Conservation (phyloP, 2,888 invertebrate genomes). For the Tholera decimalis region DNA sequence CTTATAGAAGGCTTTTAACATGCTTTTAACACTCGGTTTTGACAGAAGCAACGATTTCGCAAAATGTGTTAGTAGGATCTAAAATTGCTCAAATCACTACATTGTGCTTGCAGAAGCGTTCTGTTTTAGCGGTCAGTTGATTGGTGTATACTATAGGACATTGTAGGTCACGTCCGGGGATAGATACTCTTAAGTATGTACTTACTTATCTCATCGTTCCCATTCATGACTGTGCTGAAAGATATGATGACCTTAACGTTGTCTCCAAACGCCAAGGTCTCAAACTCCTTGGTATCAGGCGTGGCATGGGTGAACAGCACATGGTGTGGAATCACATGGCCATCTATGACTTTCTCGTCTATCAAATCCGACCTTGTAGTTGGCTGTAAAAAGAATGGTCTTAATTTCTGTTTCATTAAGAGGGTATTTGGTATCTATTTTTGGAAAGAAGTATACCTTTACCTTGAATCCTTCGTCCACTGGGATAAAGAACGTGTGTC, state of each 20-base stretch:
- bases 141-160: not conserved
- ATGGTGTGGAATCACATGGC: conserved; percentile 96
- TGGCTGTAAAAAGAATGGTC: conserved; percentile 85
- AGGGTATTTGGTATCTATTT: conserved; percentile 13
- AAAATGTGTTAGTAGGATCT: too few species aligned
- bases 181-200: conserved; percentile 37
- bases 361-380: conserved; percentile 94
- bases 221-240: conserved; percentile 94
- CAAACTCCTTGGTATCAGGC: conserved; percentile 93
- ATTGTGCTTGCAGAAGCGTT: not conserved
- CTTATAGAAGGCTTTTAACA: too few species aligned
- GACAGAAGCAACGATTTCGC: too few species aligned
- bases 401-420: not conserved
- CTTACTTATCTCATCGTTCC: conserved; percentile 93
- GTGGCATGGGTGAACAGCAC: conserved; percentile 97
- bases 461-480: conserved; percentile 97
- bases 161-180: not conserved
- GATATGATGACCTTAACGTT: conserved; percentile 96
- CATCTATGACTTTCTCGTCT: conserved; percentile 96
- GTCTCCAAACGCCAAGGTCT: conserved; percentile 96
- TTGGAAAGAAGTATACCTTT: conserved; percentile 91
- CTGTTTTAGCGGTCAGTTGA: not conserved
- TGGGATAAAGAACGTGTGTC: conserved; percentile 97
- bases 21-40: too few species aligned
- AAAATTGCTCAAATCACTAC: not conserved